Evolutionary conservation across 1,140 invertebrate species (phyloP).

Genomic region (Polypedilum vanderplanki): DNA sequence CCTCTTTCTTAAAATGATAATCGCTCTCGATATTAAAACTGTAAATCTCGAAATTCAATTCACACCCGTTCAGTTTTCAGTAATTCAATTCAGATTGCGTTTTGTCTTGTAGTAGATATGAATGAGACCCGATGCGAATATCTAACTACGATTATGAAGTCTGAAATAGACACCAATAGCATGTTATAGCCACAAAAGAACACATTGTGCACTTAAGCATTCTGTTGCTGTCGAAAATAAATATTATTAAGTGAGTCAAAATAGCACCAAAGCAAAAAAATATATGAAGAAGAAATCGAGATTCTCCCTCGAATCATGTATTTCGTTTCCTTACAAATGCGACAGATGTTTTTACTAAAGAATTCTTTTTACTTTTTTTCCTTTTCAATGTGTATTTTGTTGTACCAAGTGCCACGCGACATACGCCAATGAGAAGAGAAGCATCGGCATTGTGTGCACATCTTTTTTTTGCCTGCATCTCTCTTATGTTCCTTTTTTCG

Average conservation of each 20-base stretch:
- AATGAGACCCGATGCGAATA: background rate
- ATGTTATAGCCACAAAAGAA: background rate
- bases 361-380: background rate
- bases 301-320: background rate
- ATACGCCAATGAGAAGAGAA: slow-evolving; percentile 21
- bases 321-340: background rate
- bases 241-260: slow-evolving; percentile 13
- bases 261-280: background rate
- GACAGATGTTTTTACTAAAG: background rate
- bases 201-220: slow-evolving; percentile 5
- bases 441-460: background rate
- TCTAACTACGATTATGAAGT: background rate
- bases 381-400: slow-evolving; percentile 9
- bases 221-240: background rate
- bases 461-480: slow-evolving; percentile 15
- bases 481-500: background rate
- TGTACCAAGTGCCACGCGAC: slow-evolving; percentile 23
- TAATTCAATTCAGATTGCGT: background rate
- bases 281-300: background rate
- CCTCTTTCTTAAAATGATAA: background rate
- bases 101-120: background rate
- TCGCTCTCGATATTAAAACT: slow-evolving; percentile 17
- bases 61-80: background rate
- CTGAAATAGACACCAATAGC: slow-evolving; percentile 8
- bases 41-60: slow-evolving; percentile 19